Evolutionary conservation across 2,797 vertebrate genomes (phyloP), one percentile per base, ranked within the genome.

Genomic region (Chaenodraco wilsoni): DNA sequence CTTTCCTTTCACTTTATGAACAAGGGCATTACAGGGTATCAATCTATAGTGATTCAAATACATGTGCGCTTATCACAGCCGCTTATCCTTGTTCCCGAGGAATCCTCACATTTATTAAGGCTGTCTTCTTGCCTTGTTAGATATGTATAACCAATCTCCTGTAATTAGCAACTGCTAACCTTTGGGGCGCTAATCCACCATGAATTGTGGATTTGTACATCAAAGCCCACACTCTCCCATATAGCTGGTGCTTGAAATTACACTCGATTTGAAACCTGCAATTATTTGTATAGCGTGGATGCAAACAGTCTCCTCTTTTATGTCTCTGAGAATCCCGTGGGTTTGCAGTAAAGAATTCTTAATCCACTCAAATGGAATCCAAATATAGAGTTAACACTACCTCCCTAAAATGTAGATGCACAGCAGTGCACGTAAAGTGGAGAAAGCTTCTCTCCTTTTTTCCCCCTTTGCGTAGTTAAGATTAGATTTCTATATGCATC

Each of bases 191-290:
- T 95, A 95, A 95, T 96, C 95, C 94, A 93, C 88, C 83, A 78
- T 94, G 94, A 95, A 94, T 94, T 93, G 93, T 90, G 93, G 92
- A 95, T 96, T 95, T 95, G 92, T 94, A 95, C 94, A 95, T 96
- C 95, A 96, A 95, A 96, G 95, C 88, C 82, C 76, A 81, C 87
- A 85, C 89, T 94, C 90, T 92, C 84, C 84, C 89, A 81, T 93
- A 94, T 91, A 93, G 93, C 87, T 67, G 80, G 88, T 88, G 93
- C 92, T 94, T 90, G 91, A 94, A 95, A 95, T 95, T 93, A 92
- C 87, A 91, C 89, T 93, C 76, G 65, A 93, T 94, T 94, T 93
- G 87, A 94, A 95, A 95, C 92, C 93, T 94, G 93, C 93, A 93
- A 93, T 95, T 95, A 95, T 95, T 95, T 95, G 93, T 94, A 92